Evolutionary conservation across 2,888 invertebrate genomes (phyloP).

Genomic region (Stenichneumon culpator): DNA sequence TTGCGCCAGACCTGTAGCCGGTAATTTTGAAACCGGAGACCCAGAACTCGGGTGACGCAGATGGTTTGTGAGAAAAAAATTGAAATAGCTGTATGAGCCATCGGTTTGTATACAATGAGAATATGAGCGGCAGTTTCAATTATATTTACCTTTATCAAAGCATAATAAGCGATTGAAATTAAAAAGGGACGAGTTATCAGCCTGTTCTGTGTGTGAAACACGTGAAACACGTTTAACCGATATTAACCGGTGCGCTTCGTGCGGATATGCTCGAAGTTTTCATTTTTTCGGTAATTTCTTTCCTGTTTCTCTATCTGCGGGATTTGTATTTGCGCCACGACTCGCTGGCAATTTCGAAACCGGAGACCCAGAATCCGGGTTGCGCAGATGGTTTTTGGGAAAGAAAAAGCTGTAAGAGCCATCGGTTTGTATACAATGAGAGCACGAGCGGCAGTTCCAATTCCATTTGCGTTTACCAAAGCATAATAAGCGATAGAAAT

Average conservation of each 20-base stretch:
- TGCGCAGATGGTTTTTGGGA: not conserved
- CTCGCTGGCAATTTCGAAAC: too few species aligned
- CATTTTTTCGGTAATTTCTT: not conserved
- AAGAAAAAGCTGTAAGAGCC: not conserved
- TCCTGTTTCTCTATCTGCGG: not conserved
- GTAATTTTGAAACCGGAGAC: conserved; percentile 38
- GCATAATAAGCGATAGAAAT: conserved; percentile 2
- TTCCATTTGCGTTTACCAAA: not conserved
- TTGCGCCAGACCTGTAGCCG: too few species aligned
- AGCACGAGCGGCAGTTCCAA: conserved; percentile 4
- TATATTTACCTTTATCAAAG: not conserved
- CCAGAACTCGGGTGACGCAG: not conserved
- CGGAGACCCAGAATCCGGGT: too few species aligned
- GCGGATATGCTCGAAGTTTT: conserved; percentile 13
- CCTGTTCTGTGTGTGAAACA: conserved; percentile 70
- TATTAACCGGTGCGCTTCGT: conserved; percentile 13
- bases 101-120: not conserved
- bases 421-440: not conserved
- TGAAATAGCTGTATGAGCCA: not conserved
- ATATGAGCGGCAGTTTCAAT: not conserved
- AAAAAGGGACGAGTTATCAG: conserved; percentile 69
- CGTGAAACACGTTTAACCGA: conserved; percentile 73
- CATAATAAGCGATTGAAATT: not conserved
- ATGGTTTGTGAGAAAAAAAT: not conserved
- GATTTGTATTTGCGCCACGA: too few species aligned